phyloP scores from a whole-genome alignment of 2,888 invertebrate species.

The Pollenia amentaria region DNA sequence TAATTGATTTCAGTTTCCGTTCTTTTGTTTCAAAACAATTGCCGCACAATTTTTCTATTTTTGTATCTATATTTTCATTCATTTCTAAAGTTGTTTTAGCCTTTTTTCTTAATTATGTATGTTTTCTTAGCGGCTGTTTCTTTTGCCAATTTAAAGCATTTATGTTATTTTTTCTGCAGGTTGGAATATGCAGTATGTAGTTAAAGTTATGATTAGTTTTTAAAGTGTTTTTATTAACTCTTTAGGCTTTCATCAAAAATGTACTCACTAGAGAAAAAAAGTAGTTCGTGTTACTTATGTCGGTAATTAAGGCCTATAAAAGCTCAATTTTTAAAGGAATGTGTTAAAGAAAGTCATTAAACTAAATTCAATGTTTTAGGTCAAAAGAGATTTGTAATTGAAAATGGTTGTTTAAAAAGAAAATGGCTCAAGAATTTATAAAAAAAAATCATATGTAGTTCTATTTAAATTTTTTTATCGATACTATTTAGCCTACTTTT shows the following conservation, averaged over 20 bases:
- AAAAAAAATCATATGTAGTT: too few relatives aligned
- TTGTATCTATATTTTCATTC: neutral
- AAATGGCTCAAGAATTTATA: too few relatives aligned
- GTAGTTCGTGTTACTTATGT: slow-evolving; percentile 28
- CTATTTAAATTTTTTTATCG: too few relatives aligned
- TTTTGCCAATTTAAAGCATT: neutral
- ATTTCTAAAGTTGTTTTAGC: neutral
- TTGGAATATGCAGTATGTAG: slow-evolving; percentile 25
- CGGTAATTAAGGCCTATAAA: slow-evolving; percentile 28
- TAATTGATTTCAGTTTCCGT: too few relatives aligned
- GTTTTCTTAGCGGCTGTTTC: too few relatives aligned
- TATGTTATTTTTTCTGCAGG: neutral
- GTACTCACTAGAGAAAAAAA: neutral
- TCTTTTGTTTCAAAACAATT: too few relatives aligned
- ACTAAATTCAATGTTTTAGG: neutral
- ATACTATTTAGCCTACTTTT: too few relatives aligned
- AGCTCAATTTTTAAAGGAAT: neutral
- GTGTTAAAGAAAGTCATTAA: slow-evolving; percentile 2
- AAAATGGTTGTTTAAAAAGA: too few relatives aligned
- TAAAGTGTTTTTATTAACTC: slow-evolving; percentile 35
- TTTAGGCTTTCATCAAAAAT: slow-evolving; percentile 37
- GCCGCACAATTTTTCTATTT: too few relatives aligned
- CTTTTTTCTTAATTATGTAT: too few relatives aligned
- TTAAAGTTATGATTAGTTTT: slow-evolving; percentile 34
- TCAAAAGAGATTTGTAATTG: too few relatives aligned